Conservation (phyloP, 30 jellyfish, hydroid and myxozoan genomes). For the Clytia hemisphaerica region DNA sequence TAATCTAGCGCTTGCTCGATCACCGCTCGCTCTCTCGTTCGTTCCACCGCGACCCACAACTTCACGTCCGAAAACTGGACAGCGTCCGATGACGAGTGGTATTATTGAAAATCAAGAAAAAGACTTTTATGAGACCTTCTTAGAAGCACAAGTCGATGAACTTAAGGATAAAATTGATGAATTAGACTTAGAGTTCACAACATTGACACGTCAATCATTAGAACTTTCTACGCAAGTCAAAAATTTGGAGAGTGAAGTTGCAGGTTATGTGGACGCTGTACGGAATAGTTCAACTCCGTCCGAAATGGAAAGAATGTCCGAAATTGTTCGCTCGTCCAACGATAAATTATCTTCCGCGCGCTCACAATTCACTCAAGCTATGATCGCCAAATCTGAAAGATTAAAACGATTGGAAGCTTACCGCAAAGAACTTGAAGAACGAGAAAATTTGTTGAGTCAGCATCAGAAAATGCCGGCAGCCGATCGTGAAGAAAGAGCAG, state of each 20-base stretch:
- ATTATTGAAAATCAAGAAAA: constrained; percentile 44
- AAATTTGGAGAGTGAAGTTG: constrained; percentile 62
- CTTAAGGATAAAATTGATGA: constrained; percentile 74
- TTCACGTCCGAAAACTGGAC: neutral
- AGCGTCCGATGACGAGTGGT: neutral
- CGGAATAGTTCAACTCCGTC: constrained; percentile 44
- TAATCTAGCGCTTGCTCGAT: constrained; percentile 76
- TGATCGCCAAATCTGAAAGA: constrained; percentile 68
- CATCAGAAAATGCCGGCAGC: constrained; percentile 63
- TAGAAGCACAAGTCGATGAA: constrained; percentile 76
- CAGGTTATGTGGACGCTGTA: constrained; percentile 67
- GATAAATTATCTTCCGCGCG: constrained; percentile 68
- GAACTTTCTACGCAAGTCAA: constrained; percentile 56
- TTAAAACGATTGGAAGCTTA: constrained; percentile 45
- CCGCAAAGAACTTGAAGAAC: constrained; percentile 55
- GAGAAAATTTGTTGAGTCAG: constrained; percentile 40
- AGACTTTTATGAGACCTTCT: constrained; percentile 64
- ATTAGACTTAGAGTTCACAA: constrained; percentile 60
- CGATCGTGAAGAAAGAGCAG: constrained; percentile 44
- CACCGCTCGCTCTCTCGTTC: constrained; percentile 56
- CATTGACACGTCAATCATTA: constrained; percentile 57
- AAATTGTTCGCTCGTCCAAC: constrained; percentile 38
- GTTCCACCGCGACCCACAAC: constrained; percentile 56
- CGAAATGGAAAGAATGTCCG: constrained; percentile 31
- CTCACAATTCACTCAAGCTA: constrained; percentile 69